Percentiles rank a stretch among this genome's conserved stretches.
These are phyloP conservation scores for Trachops cirrhosus DNA, from an alignment of 2,797 vertebrate genomes.

Conservation along the genomic window DNA sequence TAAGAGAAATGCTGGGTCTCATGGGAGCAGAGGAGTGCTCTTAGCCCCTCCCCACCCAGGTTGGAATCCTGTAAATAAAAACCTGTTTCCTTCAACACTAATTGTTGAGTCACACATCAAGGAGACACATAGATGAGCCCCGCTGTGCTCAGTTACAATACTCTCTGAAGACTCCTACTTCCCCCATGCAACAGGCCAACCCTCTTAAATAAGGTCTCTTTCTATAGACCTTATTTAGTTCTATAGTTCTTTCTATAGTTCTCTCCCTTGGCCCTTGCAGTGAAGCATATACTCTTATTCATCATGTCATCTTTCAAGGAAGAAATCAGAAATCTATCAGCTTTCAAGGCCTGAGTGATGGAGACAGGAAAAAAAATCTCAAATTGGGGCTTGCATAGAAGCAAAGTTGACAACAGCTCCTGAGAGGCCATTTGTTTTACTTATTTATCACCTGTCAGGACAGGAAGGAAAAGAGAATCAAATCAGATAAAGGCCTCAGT, in stretches of 20 bases:
- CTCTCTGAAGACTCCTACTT: neutral
- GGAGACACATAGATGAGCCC: too few relatives aligned
- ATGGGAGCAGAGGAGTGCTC: too few relatives aligned
- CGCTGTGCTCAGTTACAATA: too few relatives aligned
- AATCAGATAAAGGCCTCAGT: slow-evolving; percentile 48
- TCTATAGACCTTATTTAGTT: too few relatives aligned
- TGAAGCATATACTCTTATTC: slow-evolving; percentile 58
- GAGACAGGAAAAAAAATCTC: slow-evolving; percentile 69
- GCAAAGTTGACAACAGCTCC: slow-evolving; percentile 53
- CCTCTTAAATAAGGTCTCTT: neutral
- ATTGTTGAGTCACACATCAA: too few relatives aligned
- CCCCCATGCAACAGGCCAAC: neutral
- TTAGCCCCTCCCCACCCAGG: too few relatives aligned
- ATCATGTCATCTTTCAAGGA: slow-evolving; percentile 77
- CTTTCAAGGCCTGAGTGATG: slow-evolving; percentile 79
- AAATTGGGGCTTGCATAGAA: slow-evolving; percentile 63
- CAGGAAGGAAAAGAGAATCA: slow-evolving; percentile 58
- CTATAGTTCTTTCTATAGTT: slow-evolving; percentile 30
- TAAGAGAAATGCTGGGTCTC: too few relatives aligned
- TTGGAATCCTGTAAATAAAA: too few relatives aligned
- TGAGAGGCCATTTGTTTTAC: slow-evolving; percentile 69
- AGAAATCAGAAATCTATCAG: slow-evolving; percentile 79
- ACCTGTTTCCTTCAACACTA: too few relatives aligned
- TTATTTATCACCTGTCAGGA: slow-evolving; percentile 77
- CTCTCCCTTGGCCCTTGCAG: neutral